Base-by-base conservation (phyloP, 2,113 vertebrate genomes). In the Epinephelus cyanopodus region DNA sequence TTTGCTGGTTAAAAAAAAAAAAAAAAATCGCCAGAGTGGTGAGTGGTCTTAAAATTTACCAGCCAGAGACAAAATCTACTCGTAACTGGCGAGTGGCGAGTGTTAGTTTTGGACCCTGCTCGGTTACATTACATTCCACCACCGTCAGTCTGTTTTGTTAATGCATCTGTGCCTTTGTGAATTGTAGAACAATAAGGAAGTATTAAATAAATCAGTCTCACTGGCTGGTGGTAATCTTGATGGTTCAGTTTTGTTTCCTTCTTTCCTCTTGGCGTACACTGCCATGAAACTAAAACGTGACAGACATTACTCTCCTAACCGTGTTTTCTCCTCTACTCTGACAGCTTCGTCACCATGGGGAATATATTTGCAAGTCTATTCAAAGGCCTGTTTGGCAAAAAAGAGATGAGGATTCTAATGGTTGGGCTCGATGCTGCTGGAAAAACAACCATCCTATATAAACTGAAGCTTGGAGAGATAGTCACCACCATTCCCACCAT, bases 391-490 rank as follows among this genome's bases (percentile, higher is more conserved):
- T 96, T 97, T 78, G 96, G 96, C 74, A 97, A 97, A 90, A 96
- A 96, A 79, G 96, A 97, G 88, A 97, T 98, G 96, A 94, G 96
- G 74, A 97, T 97, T 91, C 96, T 98, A 21, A 97, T 97, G 96
- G 96, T 97, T 23, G 96, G 97, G 23, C 95, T 98, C 42, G 97
- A 97, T 82, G 96, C 96, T 69, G 96, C 96, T 53, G 96, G 96
- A 74, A 98, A 97, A 93, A 97, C 96, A 54, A 97, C 97, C 79
- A 97, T 98, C 89, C 93, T 97, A n/a, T 97, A 97, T 90, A 97
- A 97, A 90, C 87, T 97, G 50, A 97, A 97, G 84, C 92, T 97
- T 50, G 96, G 96, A 81, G 96, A 97, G 94, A 96, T 96, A 63
- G 96, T 98, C 83, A 97, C 96, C 72, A 96, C 96, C 63, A 96